phyloP scores from a whole-genome alignment of 2,113 vertebrate genomes.

The Scopus umbretta region DNA sequence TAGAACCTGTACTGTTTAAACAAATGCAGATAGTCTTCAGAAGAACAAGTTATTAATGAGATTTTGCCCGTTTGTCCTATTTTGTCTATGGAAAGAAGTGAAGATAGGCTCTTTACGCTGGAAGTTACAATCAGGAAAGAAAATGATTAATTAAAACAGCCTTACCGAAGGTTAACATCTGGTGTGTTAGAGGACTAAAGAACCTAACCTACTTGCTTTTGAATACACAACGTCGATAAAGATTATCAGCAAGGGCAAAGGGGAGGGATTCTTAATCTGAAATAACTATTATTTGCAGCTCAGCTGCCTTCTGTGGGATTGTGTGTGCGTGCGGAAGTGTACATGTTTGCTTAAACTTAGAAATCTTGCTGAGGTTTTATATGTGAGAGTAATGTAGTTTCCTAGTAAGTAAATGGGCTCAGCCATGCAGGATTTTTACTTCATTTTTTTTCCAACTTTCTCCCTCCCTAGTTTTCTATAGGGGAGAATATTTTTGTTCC shows the following conservation, averaged over 20 bases:
- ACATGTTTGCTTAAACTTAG: background rate
- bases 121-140: background rate
- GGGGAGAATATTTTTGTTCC: background rate
- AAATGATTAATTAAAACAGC: background rate
- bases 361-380: background rate
- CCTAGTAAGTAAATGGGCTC: background rate
- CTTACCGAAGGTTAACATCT: background rate
- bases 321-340: background rate
- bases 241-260: background rate
- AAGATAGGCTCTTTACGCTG: background rate
- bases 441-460: background rate
- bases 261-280: background rate
- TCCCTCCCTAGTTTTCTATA: background rate
- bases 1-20: background rate
- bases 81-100: background rate
- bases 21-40: background rate
- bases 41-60: background rate
- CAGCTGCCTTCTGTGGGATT: background rate
- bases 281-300: background rate
- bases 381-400: background rate
- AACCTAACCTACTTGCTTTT: background rate
- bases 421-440: background rate
- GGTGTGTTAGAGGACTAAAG: background rate
- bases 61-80: background rate
- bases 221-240: background rate